phyloP scores from a whole-genome alignment of 2,888 invertebrate species.

The Ephialtes manifestator region DNA sequence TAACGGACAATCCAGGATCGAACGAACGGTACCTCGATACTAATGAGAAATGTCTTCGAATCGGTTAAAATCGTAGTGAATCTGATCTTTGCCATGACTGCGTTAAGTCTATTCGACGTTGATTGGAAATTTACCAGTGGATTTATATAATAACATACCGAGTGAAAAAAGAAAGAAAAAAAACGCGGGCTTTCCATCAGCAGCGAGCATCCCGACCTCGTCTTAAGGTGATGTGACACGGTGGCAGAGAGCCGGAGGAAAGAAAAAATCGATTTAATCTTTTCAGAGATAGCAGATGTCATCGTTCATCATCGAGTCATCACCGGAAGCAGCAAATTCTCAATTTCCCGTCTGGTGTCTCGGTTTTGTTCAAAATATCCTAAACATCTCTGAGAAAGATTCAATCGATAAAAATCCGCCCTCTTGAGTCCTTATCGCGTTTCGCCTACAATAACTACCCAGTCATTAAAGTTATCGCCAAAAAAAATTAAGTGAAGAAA shows the following conservation, averaged over 20 bases:
- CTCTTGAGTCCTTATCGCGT: no score
- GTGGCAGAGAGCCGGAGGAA: not conserved
- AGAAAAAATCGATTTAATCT: conserved; percentile 5
- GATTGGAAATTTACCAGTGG: conserved; percentile 32
- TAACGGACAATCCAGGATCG: not conserved
- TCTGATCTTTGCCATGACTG: not conserved
- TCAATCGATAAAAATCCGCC: not conserved
- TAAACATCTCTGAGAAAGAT: not conserved
- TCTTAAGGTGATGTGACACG: conserved; percentile 12
- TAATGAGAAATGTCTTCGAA: not conserved
- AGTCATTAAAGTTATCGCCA: not conserved
- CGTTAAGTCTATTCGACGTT: conserved; percentile 10
- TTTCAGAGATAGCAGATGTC: conserved; percentile 22
- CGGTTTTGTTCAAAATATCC: not conserved
- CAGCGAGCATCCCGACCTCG: conserved; percentile 7
- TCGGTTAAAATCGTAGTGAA: conserved; percentile 14
- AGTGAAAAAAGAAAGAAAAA: conserved; percentile 28
- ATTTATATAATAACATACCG: conserved; percentile 9
- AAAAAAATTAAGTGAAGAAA: not conserved
- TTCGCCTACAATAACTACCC: no score
- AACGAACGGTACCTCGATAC: not conserved
- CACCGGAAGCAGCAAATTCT: not conserved
- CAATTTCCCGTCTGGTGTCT: not conserved
- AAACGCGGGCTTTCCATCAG: conserved; percentile 1
- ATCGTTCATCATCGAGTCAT: not conserved